Evolutionary conservation across 2,113 vertebrate species (phyloP), one percentile per base, ranked within the genome.

Genomic region (Upupa epops): DNA sequence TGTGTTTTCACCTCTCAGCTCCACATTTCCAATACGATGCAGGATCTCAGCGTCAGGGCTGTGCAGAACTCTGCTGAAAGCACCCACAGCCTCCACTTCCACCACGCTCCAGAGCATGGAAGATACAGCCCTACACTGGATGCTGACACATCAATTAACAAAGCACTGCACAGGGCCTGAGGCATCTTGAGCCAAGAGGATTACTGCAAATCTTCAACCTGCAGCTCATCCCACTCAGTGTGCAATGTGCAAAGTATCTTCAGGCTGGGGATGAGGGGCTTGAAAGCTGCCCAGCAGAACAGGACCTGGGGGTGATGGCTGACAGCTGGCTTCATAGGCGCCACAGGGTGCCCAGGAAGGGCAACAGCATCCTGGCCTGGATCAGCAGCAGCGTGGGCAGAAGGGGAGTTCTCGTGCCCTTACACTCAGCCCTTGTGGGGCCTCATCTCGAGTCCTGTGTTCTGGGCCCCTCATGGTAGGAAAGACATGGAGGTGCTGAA

Each of bases 21-120:
- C 19, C 15, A 7, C 1, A 13, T n/a, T 60, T 84, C 63, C 68
- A 26, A 0, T 2, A 6, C 1, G 0, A 32, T 60, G 58, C 64
- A 51, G 49, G 61, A 78, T 42, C 36, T 81, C 76, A 56, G 56
- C 1, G 3, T 83, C 45, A 42, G 73, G 76, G 80, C 58, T 84
- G 63, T 59, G 59, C 16, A 72, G 45, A 86, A n/a, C 56, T n/a
- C 32, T 2, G 2, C 28, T 58, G 13, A 73, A 86, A 83, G 28
- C 73, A 78, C 25, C 11, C 70, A 68, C 73, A 72, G 19, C 25
- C 60, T 92, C 36, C 45, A 34, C 28, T 81, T 36, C 49, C 65
- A 51, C 24, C 86, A 49, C 26, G 16, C 46, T 55, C 32, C 28
- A 69, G 46, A 85, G 51, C 59, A 55, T 17, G 28, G 68, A 80